Percentiles rank a stretch among this genome's conserved stretches.
Conservation (phyloP, 2,888 invertebrate genomes). For the Troglohyphantes excavatus region DNA sequence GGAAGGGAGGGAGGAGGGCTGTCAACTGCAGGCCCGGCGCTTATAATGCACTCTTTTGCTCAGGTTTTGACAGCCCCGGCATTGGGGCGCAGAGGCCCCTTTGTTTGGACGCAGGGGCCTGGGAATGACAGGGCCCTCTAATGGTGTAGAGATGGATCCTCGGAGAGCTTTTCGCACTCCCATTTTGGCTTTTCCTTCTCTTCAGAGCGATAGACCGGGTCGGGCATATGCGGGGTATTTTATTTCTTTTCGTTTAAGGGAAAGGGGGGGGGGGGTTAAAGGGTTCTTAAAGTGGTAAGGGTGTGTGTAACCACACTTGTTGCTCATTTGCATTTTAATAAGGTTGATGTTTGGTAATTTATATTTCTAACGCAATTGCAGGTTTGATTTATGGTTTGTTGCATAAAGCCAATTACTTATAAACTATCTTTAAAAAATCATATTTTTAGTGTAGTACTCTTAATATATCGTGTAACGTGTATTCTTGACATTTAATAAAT, state of each 20-base stretch:
- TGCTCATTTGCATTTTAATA: not conserved
- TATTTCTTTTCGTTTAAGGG: not conserved
- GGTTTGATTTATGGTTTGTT: too few relatives aligned
- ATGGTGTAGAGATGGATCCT: conserved; percentile 69
- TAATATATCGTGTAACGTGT: too few relatives aligned
- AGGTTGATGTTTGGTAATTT: not conserved
- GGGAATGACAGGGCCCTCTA: conserved; percentile 70
- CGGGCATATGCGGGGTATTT: not conserved
- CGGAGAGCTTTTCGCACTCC: conserved; percentile 6
- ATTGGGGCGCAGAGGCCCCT: conserved; percentile 66
- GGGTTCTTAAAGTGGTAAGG: not conserved
- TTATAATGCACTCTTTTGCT: conserved; percentile 76
- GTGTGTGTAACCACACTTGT: not conserved
- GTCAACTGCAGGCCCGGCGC: conserved; percentile 63
- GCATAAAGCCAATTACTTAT: too few relatives aligned
- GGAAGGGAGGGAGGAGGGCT: conserved; percentile 11
- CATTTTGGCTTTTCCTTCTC: conserved; percentile 1
- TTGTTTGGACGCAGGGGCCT: conserved; percentile 61
- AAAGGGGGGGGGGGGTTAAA: not conserved
- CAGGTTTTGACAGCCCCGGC: conserved; percentile 73
- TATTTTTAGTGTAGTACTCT: too few relatives aligned
- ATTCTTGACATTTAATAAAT: too few relatives aligned
- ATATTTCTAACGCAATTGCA: too few relatives aligned
- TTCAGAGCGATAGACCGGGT: not conserved
- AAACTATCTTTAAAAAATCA: too few relatives aligned